Evolutionary conservation across 2,888 invertebrate genomes (phyloP).

Genomic region (Pammene fasciana): DNA sequence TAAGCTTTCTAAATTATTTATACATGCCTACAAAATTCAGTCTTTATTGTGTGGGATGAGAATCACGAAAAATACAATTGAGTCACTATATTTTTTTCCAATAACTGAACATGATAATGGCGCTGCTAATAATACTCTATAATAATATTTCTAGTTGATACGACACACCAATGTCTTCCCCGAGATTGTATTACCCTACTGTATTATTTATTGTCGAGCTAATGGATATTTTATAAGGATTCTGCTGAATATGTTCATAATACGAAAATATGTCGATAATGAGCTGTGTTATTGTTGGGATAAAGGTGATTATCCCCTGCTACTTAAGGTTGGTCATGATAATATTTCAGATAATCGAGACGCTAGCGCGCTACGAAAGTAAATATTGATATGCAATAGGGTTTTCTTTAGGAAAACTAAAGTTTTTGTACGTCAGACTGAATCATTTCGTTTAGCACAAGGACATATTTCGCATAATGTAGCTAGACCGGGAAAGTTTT

Average conservation of each 20-base stretch:
- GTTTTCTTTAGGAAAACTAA: no score
- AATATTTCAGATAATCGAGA: not conserved
- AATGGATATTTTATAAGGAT: constrained; percentile 6
- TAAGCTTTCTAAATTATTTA: no score
- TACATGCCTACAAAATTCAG: not conserved
- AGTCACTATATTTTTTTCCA: not conserved
- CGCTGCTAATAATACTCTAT: not conserved
- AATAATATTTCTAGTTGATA: constrained; percentile 6
- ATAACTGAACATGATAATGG: constrained; percentile 1
- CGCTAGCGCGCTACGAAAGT: not conserved
- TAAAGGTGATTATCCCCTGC: constrained; percentile 1
- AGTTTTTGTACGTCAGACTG: no score
- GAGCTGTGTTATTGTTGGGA: not conserved
- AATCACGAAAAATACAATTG: not conserved
- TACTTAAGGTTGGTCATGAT: not conserved
- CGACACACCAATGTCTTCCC: not conserved
- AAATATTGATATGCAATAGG: no score
- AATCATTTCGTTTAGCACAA: no score
- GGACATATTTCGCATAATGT: no score
- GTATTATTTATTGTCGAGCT: constrained; percentile 13
- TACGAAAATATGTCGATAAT: constrained; percentile 3
- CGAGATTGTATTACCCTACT: not conserved
- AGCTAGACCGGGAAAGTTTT: no score
- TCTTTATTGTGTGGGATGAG: not conserved
- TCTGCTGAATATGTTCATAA: constrained; percentile 8